Conservation (phyloP, 2,113 vertebrate genomes). For the Colius striatus region DNA sequence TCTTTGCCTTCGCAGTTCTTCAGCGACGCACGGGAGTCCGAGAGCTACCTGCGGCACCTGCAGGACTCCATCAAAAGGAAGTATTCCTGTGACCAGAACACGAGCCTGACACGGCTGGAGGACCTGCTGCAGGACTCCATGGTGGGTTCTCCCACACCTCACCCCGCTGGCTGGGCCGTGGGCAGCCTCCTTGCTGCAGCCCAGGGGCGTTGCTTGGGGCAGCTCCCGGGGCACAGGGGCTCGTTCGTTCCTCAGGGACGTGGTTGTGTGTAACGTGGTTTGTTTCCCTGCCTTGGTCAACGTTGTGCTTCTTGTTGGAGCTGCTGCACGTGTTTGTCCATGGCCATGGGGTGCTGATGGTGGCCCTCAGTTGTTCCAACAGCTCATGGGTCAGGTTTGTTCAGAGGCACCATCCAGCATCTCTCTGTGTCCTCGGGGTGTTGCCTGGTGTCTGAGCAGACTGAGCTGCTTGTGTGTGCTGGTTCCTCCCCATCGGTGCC, state of each 20-base stretch:
- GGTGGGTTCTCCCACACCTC: slow-evolving; percentile 77
- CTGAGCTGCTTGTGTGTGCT: too few species aligned
- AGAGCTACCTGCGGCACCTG: slow-evolving; percentile 90
- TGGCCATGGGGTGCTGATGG: background rate
- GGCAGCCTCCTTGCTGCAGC: background rate
- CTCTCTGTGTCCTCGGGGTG: background rate
- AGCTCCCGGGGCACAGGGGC: background rate
- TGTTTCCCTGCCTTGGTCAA: fast-evolving
- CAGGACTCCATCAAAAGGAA: slow-evolving; percentile 96
- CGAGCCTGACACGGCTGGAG: slow-evolving; percentile 90
- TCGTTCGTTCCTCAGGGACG: fast-evolving
- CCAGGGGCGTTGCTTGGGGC: background rate
- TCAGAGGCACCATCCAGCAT: background rate
- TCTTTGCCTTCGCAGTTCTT: slow-evolving; percentile 82
- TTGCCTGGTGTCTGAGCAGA: background rate
- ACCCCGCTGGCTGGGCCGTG: background rate
- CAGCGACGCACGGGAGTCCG: slow-evolving; percentile 89
- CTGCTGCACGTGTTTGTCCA: background rate
- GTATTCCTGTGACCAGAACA: slow-evolving; percentile 92
- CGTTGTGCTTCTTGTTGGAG: background rate
- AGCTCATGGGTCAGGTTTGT: background rate
- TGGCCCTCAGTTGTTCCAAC: background rate
- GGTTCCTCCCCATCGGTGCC: background rate
- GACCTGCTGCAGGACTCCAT: slow-evolving; percentile 98
- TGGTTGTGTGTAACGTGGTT: fast-evolving